These are phyloP conservation scores for Pogonognathellus flavescens DNA, from an alignment of 1,140 invertebrate genomes.

Conservation along the genomic window DNA sequence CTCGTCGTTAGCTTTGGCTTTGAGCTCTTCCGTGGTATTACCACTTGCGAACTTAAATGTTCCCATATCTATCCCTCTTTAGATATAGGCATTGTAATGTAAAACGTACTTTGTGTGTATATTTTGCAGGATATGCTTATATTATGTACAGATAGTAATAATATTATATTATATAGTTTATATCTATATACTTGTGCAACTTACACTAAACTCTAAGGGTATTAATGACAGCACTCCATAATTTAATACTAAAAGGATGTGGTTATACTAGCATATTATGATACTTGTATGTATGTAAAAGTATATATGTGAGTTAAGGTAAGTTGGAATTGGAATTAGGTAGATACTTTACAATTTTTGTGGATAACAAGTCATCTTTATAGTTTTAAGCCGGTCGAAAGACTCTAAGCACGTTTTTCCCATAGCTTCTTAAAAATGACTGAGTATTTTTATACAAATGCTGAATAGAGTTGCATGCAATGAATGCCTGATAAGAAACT, in stretches of 20 bases:
- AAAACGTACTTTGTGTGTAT: background rate
- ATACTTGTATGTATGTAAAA: background rate
- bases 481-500: slow-evolving; percentile 34
- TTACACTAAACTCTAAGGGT: background rate
- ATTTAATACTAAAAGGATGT: background rate
- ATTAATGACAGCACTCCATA: background rate
- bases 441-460: slow-evolving; percentile 11
- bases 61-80: too few species aligned
- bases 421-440: background rate
- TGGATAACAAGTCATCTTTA: slow-evolving; percentile 28
- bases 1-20: slow-evolving; percentile 11
- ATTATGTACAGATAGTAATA: background rate
- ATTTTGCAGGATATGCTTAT: background rate
- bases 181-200: background rate
- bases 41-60: background rate
- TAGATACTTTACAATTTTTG: slow-evolving; percentile 9
- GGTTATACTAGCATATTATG: background rate
- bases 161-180: background rate
- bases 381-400: slow-evolving; percentile 43
- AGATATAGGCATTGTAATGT: background rate
- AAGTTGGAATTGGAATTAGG: background rate
- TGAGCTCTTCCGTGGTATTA: slow-evolving; percentile 22
- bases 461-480: background rate
- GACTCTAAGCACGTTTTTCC: slow-evolving; percentile 35
- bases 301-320: background rate